These are phyloP conservation scores for Lagopus muta DNA, from an alignment of 2,113 vertebrate species.

Conservation along the genomic window DNA sequence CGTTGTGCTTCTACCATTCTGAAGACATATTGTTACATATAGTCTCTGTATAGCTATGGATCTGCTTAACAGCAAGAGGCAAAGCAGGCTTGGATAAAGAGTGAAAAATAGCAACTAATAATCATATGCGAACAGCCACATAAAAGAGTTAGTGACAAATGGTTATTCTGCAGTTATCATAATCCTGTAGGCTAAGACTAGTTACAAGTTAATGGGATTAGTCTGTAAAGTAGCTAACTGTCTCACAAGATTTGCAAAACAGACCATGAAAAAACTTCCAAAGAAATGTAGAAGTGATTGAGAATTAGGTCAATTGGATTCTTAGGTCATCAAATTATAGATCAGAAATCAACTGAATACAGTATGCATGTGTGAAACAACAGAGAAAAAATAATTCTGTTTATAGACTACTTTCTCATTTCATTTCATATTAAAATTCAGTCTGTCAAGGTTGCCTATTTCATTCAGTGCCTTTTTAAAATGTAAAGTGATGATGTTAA, in stretches of 20 bases:
- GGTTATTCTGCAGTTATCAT: not conserved
- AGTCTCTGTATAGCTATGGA: not conserved
- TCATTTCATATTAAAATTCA: conserved; percentile 35
- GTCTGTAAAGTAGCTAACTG: not conserved
- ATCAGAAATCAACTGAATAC: not conserved
- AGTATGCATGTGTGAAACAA: not conserved
- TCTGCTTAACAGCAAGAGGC: not conserved
- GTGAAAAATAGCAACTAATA: conserved; percentile 25
- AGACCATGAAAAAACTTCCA: not conserved
- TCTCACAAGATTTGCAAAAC: not conserved
- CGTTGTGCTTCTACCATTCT: not conserved
- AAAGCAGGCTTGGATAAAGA: conserved; percentile 11
- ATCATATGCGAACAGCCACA: not conserved
- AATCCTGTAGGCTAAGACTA: not conserved
- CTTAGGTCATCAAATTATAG: not conserved
- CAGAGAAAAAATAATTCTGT: not conserved
- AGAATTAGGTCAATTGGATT: not conserved
- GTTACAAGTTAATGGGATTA: conserved; percentile 2
- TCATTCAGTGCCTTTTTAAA: conserved; percentile 14
- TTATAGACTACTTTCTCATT: conserved; percentile 14
- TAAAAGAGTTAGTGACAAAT: not conserved
- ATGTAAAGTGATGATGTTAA: not conserved
- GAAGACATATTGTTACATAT: not conserved
- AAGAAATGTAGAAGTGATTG: not conserved
- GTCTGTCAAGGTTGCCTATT: not conserved